Base-by-base conservation (phyloP, 2,113 vertebrate genomes). In the Eulacestoma nigropectus region DNA sequence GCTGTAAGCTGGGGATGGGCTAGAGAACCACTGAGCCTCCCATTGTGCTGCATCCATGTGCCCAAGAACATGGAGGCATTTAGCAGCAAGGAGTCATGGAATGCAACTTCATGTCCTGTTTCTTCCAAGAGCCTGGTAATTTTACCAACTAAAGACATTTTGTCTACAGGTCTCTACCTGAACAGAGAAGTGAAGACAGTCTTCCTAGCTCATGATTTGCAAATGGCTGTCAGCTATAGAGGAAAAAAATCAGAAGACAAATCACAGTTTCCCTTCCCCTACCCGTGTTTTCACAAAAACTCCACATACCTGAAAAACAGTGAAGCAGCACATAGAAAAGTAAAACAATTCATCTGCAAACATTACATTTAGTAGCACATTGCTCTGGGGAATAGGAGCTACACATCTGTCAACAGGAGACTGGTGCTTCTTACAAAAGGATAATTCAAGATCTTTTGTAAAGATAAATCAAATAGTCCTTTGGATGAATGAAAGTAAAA, bases 21-120 rank as follows among this genome's bases (percentile, higher is more conserved):
- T 19, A 32, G n/a, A 64, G 49, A 84, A n/a, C 30, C 2, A 3
- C 27, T 21, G 39, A 68, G 23, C 30, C 30, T 69, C 30, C 1
- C 0, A 6, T 1, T 35, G 44, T 7, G 8, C 8, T n/a, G n/a
- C 12, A 7, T 17, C 44, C 14, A 1, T 6, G 16, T 18, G n/a
- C 23, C 55, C 10, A 26, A 83, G 83, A 27, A 3, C 16, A n/a
- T 1, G 5, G 8, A 6, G 30, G 16, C 1, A 1, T 67, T 81
- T 16, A 63, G 62, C 7, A 3, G 30, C 18, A 21, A 0, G 0
- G 30, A 68, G 15, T 44, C 49, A 39, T 1, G 12, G 35, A 81
- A 81, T 16, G 74, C 9, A 16, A 9, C 33, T 55, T 52, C 22
- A 80, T 30, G 11, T 42, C 47, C 35, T 56, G 11, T 52, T 60